Evolutionary conservation across 2,888 invertebrate species (phyloP).

Genomic region (Artemia sp.): DNA sequence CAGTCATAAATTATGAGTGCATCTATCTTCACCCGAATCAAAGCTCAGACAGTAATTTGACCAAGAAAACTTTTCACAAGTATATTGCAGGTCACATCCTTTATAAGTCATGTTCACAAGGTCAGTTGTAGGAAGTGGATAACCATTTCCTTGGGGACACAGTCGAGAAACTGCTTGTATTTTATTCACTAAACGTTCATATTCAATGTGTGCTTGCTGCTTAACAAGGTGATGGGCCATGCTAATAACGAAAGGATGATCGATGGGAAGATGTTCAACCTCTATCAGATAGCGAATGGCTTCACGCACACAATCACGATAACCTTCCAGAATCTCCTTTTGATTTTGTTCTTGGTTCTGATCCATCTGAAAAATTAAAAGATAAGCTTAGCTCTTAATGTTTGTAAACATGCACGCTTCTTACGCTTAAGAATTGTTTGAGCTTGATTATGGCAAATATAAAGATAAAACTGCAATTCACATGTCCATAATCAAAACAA

Average conservation of each 20-base stretch:
- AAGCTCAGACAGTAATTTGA: not conserved
- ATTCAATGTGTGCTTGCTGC: slow-evolving; percentile 17
- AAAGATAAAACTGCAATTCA: too few relatives aligned
- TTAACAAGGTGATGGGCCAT: slow-evolving; percentile 27
- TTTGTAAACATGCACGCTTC: too few relatives aligned
- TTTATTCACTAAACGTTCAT: not conserved
- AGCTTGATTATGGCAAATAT: too few relatives aligned
- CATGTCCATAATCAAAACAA: too few relatives aligned
- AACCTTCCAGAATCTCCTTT: slow-evolving; percentile 27
- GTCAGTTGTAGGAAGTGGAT: not conserved
- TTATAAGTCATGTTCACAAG: slow-evolving; percentile 2
- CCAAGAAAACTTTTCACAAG: not conserved
- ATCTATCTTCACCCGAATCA: not conserved
- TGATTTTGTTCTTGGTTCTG: not conserved
- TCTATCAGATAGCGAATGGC: slow-evolving; percentile 29
- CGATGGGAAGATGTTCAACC: slow-evolving; percentile 28
- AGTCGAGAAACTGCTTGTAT: not conserved
- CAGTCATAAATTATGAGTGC: too few relatives aligned
- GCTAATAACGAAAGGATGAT: slow-evolving; percentile 29
- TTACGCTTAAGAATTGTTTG: too few relatives aligned
- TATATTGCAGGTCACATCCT: not conserved
- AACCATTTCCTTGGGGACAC: not conserved
- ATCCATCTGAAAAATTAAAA: too few relatives aligned
- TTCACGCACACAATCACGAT: slow-evolving; percentile 30
- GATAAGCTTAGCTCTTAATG: too few relatives aligned